Conservation (phyloP, 2,888 invertebrate species). For the Temnothorax unifasciatus region DNA sequence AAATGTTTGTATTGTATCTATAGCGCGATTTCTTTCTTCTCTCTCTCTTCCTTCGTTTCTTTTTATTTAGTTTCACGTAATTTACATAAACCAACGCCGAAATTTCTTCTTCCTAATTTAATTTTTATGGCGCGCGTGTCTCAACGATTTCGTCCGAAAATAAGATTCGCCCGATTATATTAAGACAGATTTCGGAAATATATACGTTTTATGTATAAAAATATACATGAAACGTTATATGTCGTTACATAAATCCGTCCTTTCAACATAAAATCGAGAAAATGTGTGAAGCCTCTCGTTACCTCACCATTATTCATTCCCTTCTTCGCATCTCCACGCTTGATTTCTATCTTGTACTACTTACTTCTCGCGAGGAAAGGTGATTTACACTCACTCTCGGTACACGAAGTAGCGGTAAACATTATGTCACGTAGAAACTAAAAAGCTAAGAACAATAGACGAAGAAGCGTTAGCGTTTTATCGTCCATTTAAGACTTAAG, state of each 20-base stretch:
- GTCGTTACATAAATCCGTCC: not conserved
- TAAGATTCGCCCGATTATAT: not conserved
- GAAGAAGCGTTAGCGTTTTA: constrained; percentile 4
- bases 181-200: not conserved
- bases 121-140: not conserved
- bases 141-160: not conserved
- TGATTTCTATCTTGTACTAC: constrained; percentile 19
- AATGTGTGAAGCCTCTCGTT: not conserved
- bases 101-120: not conserved
- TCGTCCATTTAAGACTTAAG: constrained; percentile 27
- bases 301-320: constrained; percentile 1
- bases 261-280: constrained; percentile 3
- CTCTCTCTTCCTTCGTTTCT: not conserved
- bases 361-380: constrained; percentile 2
- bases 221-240: not conserved
- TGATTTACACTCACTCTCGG: not conserved
- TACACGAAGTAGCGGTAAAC: not conserved
- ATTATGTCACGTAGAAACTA: constrained; percentile 5
- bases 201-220: not conserved
- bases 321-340: not conserved
- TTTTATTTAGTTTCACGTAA: not conserved
- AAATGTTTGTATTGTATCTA: not conserved
- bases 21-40: not conserved
- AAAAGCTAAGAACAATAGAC: constrained; percentile 21
- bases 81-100: not conserved